Evolutionary conservation across 2,797 vertebrate species (phyloP), one percentile per base, ranked within the genome.

Genomic region (Dipus sagitta): DNA sequence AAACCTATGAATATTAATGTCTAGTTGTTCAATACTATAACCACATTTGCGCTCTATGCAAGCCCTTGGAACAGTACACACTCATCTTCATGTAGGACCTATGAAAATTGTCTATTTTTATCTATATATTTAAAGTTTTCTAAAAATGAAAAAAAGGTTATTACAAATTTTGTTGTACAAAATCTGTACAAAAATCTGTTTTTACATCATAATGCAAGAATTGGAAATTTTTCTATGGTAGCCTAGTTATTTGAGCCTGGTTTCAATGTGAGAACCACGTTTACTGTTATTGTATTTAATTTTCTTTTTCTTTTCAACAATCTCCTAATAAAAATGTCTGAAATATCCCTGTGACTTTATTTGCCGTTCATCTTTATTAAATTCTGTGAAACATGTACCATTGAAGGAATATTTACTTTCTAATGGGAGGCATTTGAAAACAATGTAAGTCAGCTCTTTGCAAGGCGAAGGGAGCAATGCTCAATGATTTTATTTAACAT

Each of bases 81-180:
- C 98, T 98, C 98, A 98, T 98, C 98, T 98, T 98, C 98, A 98
- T 98, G 98, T 98, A 98, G 98, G 98, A 98, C 98, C 98, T 98
- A 98, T 98, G 98, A 98, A 98, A 98, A 98, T 98, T 98, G 98
- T 98, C 98, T 98, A 98, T 98, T 98, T 98, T 98, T 98, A 98
- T 98, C 98, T 98, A 98, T 98, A 98, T 98, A 98, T 98, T 98
- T 98, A 98, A 98, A 98, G 98, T 98, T 98, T 98, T 98, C 98
- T 98, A 98, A 98, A 98, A 98, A 98, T 98, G 97, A 98, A 97
- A 98, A 98, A 98, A 98, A 98, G 98, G 98, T 98, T 98, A 98
- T 97, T 98, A 98, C 98, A 96, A 98, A 98, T 98, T 98, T 98
- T 98, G 98, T 98, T 98, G 98, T 98, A 98, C 98, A 98, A 98